Base-by-base conservation (phyloP, 1,140 invertebrate genomes). In the Lordiphosa stackelbergi region DNA sequence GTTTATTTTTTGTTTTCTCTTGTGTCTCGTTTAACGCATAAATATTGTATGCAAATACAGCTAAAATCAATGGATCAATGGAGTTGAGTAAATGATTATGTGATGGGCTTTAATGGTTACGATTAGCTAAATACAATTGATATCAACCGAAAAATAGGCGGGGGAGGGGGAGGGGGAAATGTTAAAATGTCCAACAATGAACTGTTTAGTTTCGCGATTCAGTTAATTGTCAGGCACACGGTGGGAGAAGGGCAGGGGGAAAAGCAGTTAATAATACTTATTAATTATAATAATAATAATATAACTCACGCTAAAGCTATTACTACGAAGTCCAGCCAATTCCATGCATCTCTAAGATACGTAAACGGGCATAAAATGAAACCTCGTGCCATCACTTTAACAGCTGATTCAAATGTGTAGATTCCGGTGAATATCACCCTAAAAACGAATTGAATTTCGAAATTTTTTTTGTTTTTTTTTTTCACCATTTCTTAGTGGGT, bases 291-390 rank as follows among this genome's bases (percentile, higher is more conserved):
- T 69, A 69, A 61, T 66, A 24, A 24, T 70, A 57, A 68, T 77
- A 59, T 78, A 92, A 98, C 97, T 98, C 95, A 99, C 97, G 97
- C 97, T 95, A 98, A 95, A 92, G 96, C 92, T 93, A 99, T 98
- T 91, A 98, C 97, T 93, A 98, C 94, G 94, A 99, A 99, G 94
- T 99, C 97, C 91, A 99, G 93, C 97, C 97, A 99, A 94, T 99
- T 99, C 97, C 97, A 99, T 92, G 97, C 96, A 94, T 99, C 97
- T 94, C 97, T 95, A 93, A 99, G 95, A 94, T 99, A 99, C 91
- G 97, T 98, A 93, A 98, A 98, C 91, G 94, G 94, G 92, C 97
- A 94, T 90, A 99, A 92, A 92, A 99, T 97, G 93, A 99, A 98
- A 91, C 98, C 98, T 92, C 97, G 93, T 89, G 97, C 97, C 93